phyloP scores from a whole-genome alignment of 2,888 invertebrate species.

The Drosophila atripex region DNA sequence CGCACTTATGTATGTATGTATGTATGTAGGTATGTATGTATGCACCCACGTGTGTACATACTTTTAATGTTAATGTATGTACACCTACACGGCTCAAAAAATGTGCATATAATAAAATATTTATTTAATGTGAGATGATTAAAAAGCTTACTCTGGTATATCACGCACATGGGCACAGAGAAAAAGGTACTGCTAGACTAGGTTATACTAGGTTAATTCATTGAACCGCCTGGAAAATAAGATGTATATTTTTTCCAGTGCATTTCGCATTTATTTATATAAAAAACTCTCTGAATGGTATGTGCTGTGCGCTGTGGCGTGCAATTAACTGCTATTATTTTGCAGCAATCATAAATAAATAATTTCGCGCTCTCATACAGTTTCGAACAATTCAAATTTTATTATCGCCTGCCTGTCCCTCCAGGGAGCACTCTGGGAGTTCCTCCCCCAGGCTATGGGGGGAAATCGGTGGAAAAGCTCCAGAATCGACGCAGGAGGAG shows the following conservation, averaged over 20 bases:
- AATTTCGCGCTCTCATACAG: conserved; percentile 78
- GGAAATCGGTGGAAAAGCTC: conserved; percentile 10
- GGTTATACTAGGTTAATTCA: too few species aligned
- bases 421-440: not conserved
- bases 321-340: conserved; percentile 82
- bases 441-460: not conserved
- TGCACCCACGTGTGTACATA: conserved; percentile 33
- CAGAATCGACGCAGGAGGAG: not conserved
- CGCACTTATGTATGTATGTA: conserved; percentile 27
- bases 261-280: conserved; percentile 10
- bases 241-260: conserved; percentile 9
- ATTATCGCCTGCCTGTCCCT: conserved; percentile 58
- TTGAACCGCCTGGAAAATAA: fast-evolving
- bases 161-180: conserved; percentile 30
- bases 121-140: conserved; percentile 39
- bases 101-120: conserved; percentile 25
- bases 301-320: conserved; percentile 57
- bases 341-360: conserved; percentile 81
- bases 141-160: conserved; percentile 19
- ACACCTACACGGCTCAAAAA: conserved; percentile 24
- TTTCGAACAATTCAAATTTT: conserved; percentile 78
- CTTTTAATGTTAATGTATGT: conserved; percentile 30
- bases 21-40: conserved; percentile 18
- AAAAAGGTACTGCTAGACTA: not conserved
- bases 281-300: conserved; percentile 11